A percentile compares a stretch with the other conserved stretches of the same genome.
These are phyloP conservation scores for Netelia melanura DNA, from an alignment of 2,888 invertebrate genomes.

Conservation along the genomic window DNA sequence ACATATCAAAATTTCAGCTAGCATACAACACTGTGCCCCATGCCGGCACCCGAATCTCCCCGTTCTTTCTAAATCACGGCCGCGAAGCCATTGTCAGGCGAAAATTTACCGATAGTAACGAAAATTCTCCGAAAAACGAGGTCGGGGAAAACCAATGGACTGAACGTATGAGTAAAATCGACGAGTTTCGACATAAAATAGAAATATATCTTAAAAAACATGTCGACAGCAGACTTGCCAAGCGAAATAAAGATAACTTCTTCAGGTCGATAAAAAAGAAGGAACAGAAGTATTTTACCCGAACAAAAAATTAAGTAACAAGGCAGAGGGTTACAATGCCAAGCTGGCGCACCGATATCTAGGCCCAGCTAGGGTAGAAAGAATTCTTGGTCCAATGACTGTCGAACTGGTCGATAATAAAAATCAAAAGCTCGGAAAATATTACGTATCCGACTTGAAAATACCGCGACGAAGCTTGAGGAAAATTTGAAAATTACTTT, in stretches of 20 bases:
- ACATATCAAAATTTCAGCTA: conserved; percentile 61
- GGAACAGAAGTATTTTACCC: too few relatives aligned
- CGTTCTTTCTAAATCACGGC: conserved; percentile 64
- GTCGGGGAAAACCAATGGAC: conserved; percentile 19
- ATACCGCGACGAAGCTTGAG: conserved; percentile 47
- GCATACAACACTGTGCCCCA: conserved; percentile 65
- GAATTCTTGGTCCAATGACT: too few relatives aligned
- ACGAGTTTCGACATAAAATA: conserved; percentile 57
- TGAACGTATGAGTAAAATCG: conserved; percentile 54
- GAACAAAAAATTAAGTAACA: too few relatives aligned
- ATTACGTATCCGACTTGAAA: too few relatives aligned
- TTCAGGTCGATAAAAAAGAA: not conserved
- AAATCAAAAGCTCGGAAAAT: too few relatives aligned
- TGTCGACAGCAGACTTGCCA: conserved; percentile 41
- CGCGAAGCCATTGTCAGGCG: conserved; percentile 45
- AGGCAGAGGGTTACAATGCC: too few relatives aligned
- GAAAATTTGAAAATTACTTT: conserved; percentile 18
- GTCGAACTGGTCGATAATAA: too few relatives aligned
- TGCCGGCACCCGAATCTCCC: conserved; percentile 57
- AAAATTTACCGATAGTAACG: not conserved
- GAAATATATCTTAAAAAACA: conserved; percentile 44
- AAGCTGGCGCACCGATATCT: too few relatives aligned
- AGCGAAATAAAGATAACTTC: conserved; percentile 19
- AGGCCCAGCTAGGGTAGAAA: too few relatives aligned
- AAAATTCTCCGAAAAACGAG: not conserved